Conservation (phyloP, 2,797 vertebrate species). For the Urophycis tenuis region DNA sequence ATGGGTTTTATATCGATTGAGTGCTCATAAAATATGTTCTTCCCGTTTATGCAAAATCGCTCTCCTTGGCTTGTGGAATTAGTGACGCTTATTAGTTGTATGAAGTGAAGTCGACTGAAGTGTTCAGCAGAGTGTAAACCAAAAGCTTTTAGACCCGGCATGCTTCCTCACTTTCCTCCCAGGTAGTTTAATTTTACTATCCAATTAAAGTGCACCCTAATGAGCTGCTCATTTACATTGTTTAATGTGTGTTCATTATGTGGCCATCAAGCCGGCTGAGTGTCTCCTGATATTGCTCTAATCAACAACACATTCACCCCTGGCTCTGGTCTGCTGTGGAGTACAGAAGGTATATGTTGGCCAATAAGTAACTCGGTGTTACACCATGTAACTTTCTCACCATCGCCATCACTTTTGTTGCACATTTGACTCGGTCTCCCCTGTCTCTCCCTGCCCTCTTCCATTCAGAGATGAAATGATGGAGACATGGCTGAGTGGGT, state of each 20-base stretch:
- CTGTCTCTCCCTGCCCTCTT: background rate
- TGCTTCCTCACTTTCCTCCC: background rate
- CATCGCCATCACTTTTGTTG: no score
- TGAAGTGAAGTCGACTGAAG: background rate
- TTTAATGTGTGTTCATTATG: background rate
- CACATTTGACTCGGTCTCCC: background rate
- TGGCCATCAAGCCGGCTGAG: background rate
- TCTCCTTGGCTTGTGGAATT: background rate
- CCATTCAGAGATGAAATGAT: background rate
- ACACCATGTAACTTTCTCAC: no score
- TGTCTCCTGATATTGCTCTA: background rate
- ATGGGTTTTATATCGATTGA: background rate
- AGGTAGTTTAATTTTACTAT: background rate
- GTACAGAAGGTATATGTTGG: background rate
- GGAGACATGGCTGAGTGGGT: background rate
- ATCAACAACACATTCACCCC: background rate
- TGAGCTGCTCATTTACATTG: background rate
- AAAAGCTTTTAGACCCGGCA: background rate
- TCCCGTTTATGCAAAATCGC: background rate
- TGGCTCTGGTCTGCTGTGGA: no score
- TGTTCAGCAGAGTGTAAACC: background rate
- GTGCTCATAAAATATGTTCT: background rate
- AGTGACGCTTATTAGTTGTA: background rate
- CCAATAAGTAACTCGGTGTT: background rate
- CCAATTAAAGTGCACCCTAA: background rate